Evolutionary conservation across 2,113 vertebrate species (phyloP), one percentile per base, ranked within the genome.

Genomic region (Dissostichus mawsoni): DNA sequence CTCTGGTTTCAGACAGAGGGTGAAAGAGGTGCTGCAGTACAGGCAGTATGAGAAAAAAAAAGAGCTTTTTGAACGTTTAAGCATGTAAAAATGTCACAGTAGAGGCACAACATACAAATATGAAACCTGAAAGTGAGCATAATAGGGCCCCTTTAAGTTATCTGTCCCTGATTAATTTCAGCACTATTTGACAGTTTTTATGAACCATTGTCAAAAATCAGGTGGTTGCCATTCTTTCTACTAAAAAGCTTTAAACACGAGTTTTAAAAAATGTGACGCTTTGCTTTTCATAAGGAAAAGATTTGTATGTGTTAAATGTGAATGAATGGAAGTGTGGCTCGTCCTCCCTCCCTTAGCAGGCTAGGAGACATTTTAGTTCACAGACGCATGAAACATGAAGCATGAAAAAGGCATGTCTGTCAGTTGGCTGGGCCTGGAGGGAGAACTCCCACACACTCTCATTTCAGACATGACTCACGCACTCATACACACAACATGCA

Each of bases 371-470:
- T 71, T 83, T 87, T 41, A 73, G 81, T 61, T 79, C 77, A 83
- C 59, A 68, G 74, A 91, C 63, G 74, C 88, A 80, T 89, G 79
- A 84, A 83, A 80, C 75, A 41, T 41, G 36, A 41, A 41, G 36
- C 36, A 41, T 41, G 36, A 41, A 41, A 41, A 41, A 41, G 36
- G 36, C 36, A 41, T 85, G 83, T 82, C 77, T 83, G 77, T 78
- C 68, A 83, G 77, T 65, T 84, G 81, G 83, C 66, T 79, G 65
- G 65, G 59, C 84, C 85, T 80, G 44, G 29, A 74, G 69, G 74
- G 76, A 90, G 51, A 76, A 85, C 80, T 83, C 89, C 85, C 83
- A 87, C 83, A 17, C 83, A 52, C 29, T 86, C 85, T 29, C 17
- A 14, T 86, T 91, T 90, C 85, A 87, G 83, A 89, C 67, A 74